These are phyloP conservation scores for Synanceia verrucosa DNA, from an alignment of 2,797 vertebrate genomes.

Conservation along the genomic window DNA sequence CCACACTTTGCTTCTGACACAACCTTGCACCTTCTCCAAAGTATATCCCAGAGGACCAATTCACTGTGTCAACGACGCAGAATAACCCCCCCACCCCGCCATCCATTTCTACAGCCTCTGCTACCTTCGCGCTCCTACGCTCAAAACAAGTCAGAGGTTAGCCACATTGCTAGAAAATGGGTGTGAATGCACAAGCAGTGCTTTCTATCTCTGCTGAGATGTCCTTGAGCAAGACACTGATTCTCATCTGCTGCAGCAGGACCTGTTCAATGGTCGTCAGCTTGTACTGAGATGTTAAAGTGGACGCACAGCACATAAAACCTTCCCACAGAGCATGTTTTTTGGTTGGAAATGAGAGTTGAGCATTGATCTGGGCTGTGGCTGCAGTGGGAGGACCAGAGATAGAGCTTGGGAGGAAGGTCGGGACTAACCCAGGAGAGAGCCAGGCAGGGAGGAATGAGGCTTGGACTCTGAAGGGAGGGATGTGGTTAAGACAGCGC, in stretches of 20 bases:
- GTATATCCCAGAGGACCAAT: constrained; percentile 71
- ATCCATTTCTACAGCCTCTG: constrained; percentile 27
- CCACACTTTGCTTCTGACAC: constrained; percentile 76
- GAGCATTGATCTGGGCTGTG: constrained; percentile 53
- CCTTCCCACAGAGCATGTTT: constrained; percentile 41
- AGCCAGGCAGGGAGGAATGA: constrained; percentile 61
- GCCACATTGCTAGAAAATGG: constrained; percentile 28
- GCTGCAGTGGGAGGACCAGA: constrained; percentile 54
- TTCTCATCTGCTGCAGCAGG: constrained; percentile 5
- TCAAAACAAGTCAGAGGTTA: constrained; percentile 24
- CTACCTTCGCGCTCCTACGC: constrained; percentile 18
- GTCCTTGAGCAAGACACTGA: constrained; percentile 37
- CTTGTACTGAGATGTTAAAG: constrained; percentile 20
- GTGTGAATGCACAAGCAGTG: constrained; percentile 32
- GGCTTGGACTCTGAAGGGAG: constrained; percentile 32
- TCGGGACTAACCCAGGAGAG: constrained; percentile 44
- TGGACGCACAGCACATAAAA: constrained; percentile 23
- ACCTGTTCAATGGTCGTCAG: neutral
- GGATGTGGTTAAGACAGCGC: constrained; percentile 61
- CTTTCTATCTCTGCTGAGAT: constrained; percentile 47
- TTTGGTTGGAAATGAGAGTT: constrained; percentile 24
- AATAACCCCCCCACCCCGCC: constrained; percentile 38
- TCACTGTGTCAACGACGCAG: constrained; percentile 66
- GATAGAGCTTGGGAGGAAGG: constrained; percentile 49
- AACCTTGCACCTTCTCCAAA: constrained; percentile 76